phyloP scores from a whole-genome alignment of 2,888 invertebrate species.

The Agrotis clavis region DNA sequence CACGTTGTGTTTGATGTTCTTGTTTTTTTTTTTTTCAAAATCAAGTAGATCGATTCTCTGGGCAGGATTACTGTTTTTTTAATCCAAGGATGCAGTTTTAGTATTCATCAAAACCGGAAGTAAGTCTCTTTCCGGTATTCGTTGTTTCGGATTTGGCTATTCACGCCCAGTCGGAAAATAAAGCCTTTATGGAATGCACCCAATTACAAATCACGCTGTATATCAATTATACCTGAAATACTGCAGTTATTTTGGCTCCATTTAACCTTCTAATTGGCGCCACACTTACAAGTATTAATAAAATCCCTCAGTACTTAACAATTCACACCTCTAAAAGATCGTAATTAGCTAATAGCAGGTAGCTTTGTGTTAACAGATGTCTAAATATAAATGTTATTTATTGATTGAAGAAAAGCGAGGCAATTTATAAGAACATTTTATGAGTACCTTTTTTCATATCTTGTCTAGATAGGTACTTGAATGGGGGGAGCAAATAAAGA shows the following conservation, averaged over 20 bases:
- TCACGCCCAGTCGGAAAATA: too few species aligned
- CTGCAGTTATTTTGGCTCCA: not conserved
- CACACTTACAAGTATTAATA: constrained; percentile 12
- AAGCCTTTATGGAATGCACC: too few species aligned
- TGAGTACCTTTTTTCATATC: constrained; percentile 2
- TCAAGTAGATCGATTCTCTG: too few species aligned
- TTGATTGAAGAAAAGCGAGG: constrained; percentile 24
- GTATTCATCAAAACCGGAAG: too few species aligned
- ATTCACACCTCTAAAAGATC: constrained; percentile 14
- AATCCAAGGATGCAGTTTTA: too few species aligned
- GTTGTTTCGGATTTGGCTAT: too few species aligned
- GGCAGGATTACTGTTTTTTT: too few species aligned
- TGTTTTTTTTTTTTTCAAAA: too few species aligned
- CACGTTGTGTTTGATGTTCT: not conserved
- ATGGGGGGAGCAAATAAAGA: constrained; percentile 6
- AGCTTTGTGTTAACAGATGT: constrained; percentile 31
- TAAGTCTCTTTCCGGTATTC: too few species aligned
- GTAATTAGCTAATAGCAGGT: constrained; percentile 16
- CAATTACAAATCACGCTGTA: too few species aligned
- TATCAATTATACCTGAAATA: not conserved
- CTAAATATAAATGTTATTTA: constrained; percentile 41
- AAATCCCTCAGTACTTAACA: constrained; percentile 15
- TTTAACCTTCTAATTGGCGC: constrained; percentile 16
- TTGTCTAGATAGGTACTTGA: constrained; percentile 5
- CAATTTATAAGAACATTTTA: constrained; percentile 48